phyloP scores from a whole-genome alignment of 2,113 vertebrate genomes.

The Larimichthys polyactis region DNA sequence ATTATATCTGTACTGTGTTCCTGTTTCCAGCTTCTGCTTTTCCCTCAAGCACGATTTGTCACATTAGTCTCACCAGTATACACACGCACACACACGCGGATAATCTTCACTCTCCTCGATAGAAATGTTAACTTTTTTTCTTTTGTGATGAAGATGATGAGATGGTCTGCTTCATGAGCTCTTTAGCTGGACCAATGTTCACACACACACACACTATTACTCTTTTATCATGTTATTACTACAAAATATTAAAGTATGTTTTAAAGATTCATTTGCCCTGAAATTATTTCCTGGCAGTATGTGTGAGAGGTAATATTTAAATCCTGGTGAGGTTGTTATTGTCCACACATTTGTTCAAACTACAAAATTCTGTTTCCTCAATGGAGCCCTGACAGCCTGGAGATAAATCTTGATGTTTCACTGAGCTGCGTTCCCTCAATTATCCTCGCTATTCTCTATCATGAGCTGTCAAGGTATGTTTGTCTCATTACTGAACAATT shows the following conservation, averaged over 20 bases:
- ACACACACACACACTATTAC: too few relatives aligned
- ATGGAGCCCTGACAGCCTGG: slow-evolving; percentile 30
- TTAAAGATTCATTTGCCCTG: background rate
- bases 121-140: background rate
- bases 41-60: slow-evolving; percentile 21
- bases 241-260: background rate
- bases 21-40: slow-evolving; percentile 45
- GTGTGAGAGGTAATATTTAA: slow-evolving; percentile 16
- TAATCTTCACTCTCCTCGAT: background rate
- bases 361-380: slow-evolving; percentile 36
- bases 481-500: slow-evolving; percentile 79
- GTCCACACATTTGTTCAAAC: slow-evolving; percentile 29
- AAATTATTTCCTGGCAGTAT: slow-evolving; percentile 36
- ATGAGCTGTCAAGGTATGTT: slow-evolving; percentile 74
- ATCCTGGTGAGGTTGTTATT: slow-evolving; percentile 19
- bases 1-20: slow-evolving; percentile 21
- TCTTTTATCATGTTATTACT: slow-evolving; percentile 1
- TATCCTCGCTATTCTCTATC: slow-evolving; percentile 68
- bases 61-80: slow-evolving; percentile 27
- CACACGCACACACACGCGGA: background rate
- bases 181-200: background rate
- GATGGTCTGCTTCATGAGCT: background rate
- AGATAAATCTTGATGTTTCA: slow-evolving; percentile 71
- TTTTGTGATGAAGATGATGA: slow-evolving; percentile 22
- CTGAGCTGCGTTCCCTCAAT: slow-evolving; percentile 59